Percentiles rank a stretch among this genome's conserved stretches.
Conservation (phyloP, 2,888 invertebrate genomes). For the Caenorhabditis becei region DNA sequence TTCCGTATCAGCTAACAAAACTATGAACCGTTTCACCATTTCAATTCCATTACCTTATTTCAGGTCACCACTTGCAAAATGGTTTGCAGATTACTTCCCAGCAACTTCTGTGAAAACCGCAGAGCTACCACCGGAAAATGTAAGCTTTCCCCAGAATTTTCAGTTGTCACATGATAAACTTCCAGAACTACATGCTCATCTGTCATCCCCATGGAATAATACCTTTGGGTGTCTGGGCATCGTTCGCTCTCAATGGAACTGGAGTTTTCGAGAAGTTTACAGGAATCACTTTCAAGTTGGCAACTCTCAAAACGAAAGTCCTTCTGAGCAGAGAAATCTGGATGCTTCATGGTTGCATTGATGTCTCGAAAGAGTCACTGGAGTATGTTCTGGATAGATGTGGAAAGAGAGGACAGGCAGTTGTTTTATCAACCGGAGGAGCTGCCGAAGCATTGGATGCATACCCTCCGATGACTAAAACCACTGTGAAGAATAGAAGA, state of each 20-base stretch:
- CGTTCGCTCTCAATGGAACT: not conserved
- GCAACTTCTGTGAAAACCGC: conserved; percentile 13
- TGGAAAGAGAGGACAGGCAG: conserved; percentile 20
- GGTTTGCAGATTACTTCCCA: conserved; percentile 27
- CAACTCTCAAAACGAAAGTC: conserved; percentile 87
- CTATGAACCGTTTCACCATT: no score
- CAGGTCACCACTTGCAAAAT: not conserved
- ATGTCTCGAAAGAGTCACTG: conserved; percentile 82
- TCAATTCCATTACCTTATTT: no score
- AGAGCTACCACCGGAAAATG: not conserved
- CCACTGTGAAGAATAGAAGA: conserved; percentile 14
- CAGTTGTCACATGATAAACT: no score
- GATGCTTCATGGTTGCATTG: conserved; percentile 81
- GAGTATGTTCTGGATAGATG: conserved; percentile 31
- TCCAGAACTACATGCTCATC: conserved; percentile 6
- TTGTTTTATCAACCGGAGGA: conserved; percentile 25
- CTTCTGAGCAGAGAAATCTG: conserved; percentile 86
- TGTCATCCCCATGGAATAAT: conserved; percentile 8
- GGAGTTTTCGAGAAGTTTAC: conserved; percentile 79
- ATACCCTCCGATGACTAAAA: conserved; percentile 15
- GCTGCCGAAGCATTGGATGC: conserved; percentile 43
- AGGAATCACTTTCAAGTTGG: conserved; percentile 82
- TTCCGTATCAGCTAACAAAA: no score
- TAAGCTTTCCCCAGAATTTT: not conserved
- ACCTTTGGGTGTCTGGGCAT: not conserved